Evolutionary conservation across 2,888 invertebrate genomes (phyloP).

Genomic region (Tetheella fluctuosa): DNA sequence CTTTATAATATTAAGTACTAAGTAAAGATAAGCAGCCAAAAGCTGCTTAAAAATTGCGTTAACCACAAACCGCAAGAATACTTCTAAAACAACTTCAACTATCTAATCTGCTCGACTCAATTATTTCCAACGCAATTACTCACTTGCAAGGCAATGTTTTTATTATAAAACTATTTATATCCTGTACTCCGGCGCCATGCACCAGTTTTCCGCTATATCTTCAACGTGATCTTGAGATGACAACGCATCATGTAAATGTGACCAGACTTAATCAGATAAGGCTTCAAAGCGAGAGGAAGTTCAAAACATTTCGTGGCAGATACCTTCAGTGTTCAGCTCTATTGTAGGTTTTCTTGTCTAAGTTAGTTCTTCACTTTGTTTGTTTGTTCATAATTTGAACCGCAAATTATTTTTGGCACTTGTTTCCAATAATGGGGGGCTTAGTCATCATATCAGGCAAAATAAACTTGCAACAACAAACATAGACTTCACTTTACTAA

Average conservation of each 20-base stretch:
- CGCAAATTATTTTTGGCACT: conserved; percentile 13
- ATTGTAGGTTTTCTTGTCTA: background rate
- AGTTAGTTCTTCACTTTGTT: background rate
- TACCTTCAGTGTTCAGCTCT: background rate
- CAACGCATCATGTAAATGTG: background rate
- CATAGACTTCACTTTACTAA: background rate
- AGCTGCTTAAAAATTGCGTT: too few species aligned
- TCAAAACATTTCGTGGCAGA: background rate
- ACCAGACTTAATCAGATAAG: background rate
- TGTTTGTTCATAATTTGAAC: background rate
- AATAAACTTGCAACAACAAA: background rate
- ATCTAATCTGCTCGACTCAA: conserved; percentile 35
- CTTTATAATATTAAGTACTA: too few species aligned
- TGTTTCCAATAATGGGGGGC: conserved; percentile 9
- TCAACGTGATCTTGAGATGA: background rate
- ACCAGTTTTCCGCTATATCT: background rate
- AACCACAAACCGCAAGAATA: background rate
- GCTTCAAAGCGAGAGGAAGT: background rate
- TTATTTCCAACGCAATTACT: conserved; percentile 40
- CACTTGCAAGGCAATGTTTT: conserved; percentile 24
- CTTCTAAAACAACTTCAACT: background rate
- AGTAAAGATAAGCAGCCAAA: too few species aligned
- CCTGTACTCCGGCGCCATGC: background rate
- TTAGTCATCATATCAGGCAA: background rate
- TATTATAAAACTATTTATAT: conserved; percentile 41